These are phyloP conservation scores for Choloepus hoffmanni DNA, from an alignment of 2,113 vertebrate species.

Conservation along the genomic window DNA sequence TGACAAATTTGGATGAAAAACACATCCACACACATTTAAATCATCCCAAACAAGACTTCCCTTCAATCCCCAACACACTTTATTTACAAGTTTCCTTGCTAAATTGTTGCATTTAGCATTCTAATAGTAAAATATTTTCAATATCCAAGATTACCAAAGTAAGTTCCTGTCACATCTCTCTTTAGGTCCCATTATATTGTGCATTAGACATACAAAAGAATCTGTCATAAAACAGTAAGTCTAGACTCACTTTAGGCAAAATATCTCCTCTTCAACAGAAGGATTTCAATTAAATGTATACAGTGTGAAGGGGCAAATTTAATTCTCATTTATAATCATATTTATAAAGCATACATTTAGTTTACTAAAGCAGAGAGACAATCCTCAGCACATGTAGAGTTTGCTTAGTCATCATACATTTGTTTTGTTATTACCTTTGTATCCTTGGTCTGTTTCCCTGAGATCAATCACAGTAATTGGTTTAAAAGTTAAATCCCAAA, in stretches of 20 bases:
- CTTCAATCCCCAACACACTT: neutral
- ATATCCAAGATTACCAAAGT: conserved; percentile 26
- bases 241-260: neutral
- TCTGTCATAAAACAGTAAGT: neutral
- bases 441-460: conserved; percentile 99
- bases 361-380: neutral
- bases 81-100: conserved; percentile 34
- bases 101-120: conserved; percentile 8
- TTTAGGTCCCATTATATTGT: neutral
- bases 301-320: neutral
- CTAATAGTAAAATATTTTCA: conserved; percentile 41
- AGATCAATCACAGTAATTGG: conserved; percentile 99
- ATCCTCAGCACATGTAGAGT: neutral
- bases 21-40: neutral
- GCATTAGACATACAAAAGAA: neutral
- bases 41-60: neutral
- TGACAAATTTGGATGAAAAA: conserved; percentile 48
- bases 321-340: conserved; percentile 20
- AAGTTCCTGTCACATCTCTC: neutral
- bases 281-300: conserved; percentile 39
- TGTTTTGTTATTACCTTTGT: conserved; percentile 93
- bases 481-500: conserved; percentile 99
- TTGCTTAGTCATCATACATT: neutral
- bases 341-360: neutral
- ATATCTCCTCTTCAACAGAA: neutral